Conservation (phyloP, 2,113 vertebrate genomes). For the Girardinichthys multiradiatus region DNA sequence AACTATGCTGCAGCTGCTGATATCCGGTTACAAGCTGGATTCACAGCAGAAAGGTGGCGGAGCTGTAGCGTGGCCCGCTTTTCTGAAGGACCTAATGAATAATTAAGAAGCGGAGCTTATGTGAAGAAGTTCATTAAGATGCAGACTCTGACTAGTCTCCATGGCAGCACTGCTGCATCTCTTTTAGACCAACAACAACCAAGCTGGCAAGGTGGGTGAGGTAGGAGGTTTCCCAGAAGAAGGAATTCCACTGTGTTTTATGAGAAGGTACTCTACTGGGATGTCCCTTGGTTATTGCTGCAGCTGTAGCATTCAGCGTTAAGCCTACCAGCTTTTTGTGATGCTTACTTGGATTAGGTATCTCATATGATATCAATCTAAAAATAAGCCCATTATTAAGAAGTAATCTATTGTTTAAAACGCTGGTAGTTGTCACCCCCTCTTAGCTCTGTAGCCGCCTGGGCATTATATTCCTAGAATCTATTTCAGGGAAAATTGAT, state of each 20-base stretch:
- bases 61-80: slow-evolving; percentile 28
- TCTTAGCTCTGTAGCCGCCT: slow-evolving; percentile 16
- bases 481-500: slow-evolving; percentile 49
- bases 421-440: not conserved
- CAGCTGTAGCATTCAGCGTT: too few species aligned
- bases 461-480: slow-evolving; percentile 16
- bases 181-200: slow-evolving; percentile 11
- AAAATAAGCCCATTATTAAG: not conserved
- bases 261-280: too few species aligned
- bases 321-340: too few species aligned
- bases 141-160: slow-evolving; percentile 68
- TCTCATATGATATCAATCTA: too few species aligned
- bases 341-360: too few species aligned
- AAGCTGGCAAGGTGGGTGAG: slow-evolving; percentile 3
- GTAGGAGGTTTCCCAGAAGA: not conserved
- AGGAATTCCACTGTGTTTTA: not conserved
- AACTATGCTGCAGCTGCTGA: not conserved
- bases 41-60: slow-evolving; percentile 43
- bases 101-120: slow-evolving; percentile 67
- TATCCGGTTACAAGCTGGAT: slow-evolving; percentile 35
- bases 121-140: slow-evolving; percentile 73
- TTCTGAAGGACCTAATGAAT: slow-evolving; percentile 63
- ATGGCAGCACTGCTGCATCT: slow-evolving; percentile 60
- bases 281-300: not conserved
- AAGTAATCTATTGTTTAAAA: not conserved